Evolutionary conservation across 2,797 vertebrate species (phyloP), one percentile per base, ranked within the genome.

Genomic region (Tolypeutes matacus): DNA sequence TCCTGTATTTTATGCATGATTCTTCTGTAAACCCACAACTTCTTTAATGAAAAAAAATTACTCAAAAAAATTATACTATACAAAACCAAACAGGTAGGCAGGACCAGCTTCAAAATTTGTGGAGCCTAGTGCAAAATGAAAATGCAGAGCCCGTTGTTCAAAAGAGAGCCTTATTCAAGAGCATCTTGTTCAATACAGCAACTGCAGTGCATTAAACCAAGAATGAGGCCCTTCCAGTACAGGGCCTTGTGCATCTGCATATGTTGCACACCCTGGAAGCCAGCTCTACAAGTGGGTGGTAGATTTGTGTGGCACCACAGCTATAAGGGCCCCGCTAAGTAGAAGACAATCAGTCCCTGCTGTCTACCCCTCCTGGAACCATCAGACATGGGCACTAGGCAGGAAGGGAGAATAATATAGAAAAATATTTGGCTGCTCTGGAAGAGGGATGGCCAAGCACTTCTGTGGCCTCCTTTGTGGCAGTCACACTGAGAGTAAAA

Each of bases 141-240:
- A 15, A 29, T 9, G 10, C 9, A n/a, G 36, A 20, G 23, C 20
- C 73, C 31, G 27, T 17, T 72, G 21, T 53, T 72, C 29, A 31
- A 86, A 75, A 42, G 20, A 82, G 53, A 21, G 53, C 53, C 53
- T 56, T 56, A 6, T 56, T 18, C 53, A 56, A 56, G 53, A 56
- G 51, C 51, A 53, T 14, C 51, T 53, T 53, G 62, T 92, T 93
- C 69, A 93, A 29, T 65, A 77, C 13, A 18, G 11, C 0, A 1
- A 76, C 3, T n/a, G 25, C 21, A 80, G 4, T 29, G 5, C 14
- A 20, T 4, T 4, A 49, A 89, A n/a, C 25, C 18, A 77, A 83
- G 36, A 14, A 1, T 0, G 9, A 1, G 4, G 25, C 3, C 42
- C 18, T 46, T 46, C 46, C 46, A 83, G n/a, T 23, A 1, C 1